phyloP scores from a whole-genome alignment of 2,797 vertebrate genomes.

The Acipenser oxyrinchus region DNA sequence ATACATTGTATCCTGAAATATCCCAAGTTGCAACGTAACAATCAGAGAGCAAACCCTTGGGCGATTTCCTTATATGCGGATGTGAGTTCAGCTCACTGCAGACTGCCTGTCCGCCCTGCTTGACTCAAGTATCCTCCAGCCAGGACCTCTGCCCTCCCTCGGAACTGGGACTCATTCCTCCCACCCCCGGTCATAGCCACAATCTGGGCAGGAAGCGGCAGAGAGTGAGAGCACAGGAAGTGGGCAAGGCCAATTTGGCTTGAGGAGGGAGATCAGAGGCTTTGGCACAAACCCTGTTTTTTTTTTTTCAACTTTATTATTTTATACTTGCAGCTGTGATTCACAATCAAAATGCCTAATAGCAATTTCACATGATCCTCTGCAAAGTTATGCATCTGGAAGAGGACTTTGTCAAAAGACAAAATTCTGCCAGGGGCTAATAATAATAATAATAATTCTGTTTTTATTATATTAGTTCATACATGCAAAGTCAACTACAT shows the following conservation, averaged over 20 bases:
- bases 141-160: neutral
- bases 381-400: no score
- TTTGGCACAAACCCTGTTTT: neutral
- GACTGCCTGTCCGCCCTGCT: constrained; percentile 43
- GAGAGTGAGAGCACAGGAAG: neutral
- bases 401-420: no score
- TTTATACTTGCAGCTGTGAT: neutral
- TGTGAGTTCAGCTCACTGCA: constrained; percentile 36
- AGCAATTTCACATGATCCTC: no score
- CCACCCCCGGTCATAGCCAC: neutral
- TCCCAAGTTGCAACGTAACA: no score
- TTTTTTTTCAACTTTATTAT: neutral
- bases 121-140: neutral
- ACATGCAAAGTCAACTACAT: no score
- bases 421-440: neutral
- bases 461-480: no score
- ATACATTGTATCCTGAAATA: no score
- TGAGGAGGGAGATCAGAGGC: neutral
- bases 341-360: neutral
- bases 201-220: neutral
- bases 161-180: neutral
- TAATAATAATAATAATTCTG: neutral
- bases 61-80: constrained; percentile 12
- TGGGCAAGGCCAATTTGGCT: neutral
- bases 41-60: no score